phyloP scores from a whole-genome alignment of 35 echinoderm and acorn worm genomes.

The Ptychodera flava region DNA sequence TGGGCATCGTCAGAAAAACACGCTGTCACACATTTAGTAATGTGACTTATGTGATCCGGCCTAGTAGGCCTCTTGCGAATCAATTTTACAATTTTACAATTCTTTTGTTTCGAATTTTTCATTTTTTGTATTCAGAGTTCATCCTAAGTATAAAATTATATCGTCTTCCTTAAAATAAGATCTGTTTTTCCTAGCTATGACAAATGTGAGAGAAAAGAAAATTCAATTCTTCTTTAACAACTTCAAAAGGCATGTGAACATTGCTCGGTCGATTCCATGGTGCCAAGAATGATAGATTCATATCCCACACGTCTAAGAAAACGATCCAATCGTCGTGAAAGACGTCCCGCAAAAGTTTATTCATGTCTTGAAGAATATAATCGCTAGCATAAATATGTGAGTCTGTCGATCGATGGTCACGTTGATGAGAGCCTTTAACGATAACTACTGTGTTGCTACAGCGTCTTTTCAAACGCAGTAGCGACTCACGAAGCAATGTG shows the following conservation, averaged over 20 bases:
- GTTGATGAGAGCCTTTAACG: constrained; percentile 21
- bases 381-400: constrained; percentile 20
- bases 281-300: constrained; percentile 3
- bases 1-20: too few relatives aligned
- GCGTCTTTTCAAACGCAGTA: constrained; percentile 6
- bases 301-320: constrained; percentile 44
- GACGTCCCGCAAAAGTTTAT: background rate
- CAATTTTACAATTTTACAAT: too few relatives aligned
- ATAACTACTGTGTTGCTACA: constrained; percentile 26
- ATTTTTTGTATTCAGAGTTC: too few relatives aligned
- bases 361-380: constrained; percentile 14
- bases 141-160: too few relatives aligned
- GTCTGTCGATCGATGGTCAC: background rate
- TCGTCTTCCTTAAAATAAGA: too few relatives aligned
- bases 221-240: background rate
- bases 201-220: constrained; percentile 12
- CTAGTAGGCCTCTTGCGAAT: too few relatives aligned
- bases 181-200: too few relatives aligned
- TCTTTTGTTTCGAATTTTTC: too few relatives aligned
- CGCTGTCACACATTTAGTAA: too few relatives aligned
- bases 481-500: background rate
- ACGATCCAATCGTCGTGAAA: constrained; percentile 15
- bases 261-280: background rate
- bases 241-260: background rate
- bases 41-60: too few relatives aligned